Percentiles rank a stretch among this genome's conserved stretches.
Evolutionary conservation across 2,797 vertebrate genomes (phyloP).

Genomic region (Pangasius macronema): DNA sequence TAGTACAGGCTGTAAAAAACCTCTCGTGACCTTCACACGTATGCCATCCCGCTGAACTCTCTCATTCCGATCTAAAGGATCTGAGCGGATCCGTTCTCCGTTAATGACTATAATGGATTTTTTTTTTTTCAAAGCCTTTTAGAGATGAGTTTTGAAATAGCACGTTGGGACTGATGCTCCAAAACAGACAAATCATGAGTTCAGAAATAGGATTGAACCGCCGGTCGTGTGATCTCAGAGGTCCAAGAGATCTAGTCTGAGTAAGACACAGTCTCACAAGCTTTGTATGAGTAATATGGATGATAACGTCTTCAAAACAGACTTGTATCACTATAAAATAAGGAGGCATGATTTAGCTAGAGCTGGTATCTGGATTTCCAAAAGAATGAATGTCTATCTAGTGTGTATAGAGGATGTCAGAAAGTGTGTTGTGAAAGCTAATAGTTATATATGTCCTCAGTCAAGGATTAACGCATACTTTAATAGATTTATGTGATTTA

Average conservation of each 20-base stretch:
- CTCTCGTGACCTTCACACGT: slow-evolving; percentile 19
- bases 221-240: too few species aligned
- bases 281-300: not conserved
- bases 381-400: not conserved
- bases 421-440: not conserved
- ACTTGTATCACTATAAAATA: not conserved
- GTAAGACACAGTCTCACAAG: not conserved
- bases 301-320: not conserved
- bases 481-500: not conserved
- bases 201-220: not conserved
- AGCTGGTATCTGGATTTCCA: not conserved
- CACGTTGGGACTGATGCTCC: not conserved
- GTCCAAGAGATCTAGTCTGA: not conserved
- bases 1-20: not conserved
- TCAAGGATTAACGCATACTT: not conserved
- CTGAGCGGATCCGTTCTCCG: slow-evolving; percentile 7
- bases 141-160: slow-evolving; percentile 27
- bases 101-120: slow-evolving; percentile 28
- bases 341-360: not conserved
- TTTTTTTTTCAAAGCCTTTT: slow-evolving; percentile 2
- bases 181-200: slow-evolving; percentile 7
- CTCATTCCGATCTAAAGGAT: slow-evolving; percentile 5
- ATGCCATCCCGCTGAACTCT: not conserved
- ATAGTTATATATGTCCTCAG: not conserved
- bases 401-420: not conserved